A percentile compares a stretch with the other conserved stretches of the same genome.
These are phyloP conservation scores for Apantesis nais DNA, from an alignment of 2,888 invertebrate genomes.

Conservation along the genomic window DNA sequence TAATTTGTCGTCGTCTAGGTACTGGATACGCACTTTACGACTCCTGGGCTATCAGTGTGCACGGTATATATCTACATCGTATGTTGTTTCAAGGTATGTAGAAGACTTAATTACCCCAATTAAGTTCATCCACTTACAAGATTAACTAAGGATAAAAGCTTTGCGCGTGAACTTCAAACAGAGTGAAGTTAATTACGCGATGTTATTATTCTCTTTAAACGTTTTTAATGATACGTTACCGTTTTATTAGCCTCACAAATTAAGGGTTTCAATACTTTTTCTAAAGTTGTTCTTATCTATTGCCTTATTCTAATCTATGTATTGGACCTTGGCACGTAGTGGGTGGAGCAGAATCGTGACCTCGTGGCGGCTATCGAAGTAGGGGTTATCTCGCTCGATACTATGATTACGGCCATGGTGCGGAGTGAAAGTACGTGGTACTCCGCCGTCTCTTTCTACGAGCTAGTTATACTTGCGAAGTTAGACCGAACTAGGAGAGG, in stretches of 20 bases:
- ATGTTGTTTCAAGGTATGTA: background rate
- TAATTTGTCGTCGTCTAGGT: background rate
- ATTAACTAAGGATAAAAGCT: slow-evolving; percentile 10
- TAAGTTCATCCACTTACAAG: background rate
- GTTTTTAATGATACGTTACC: background rate
- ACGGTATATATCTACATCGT: background rate
- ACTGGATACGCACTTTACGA: background rate
- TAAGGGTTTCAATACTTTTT: background rate
- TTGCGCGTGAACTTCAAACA: background rate
- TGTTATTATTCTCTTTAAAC: background rate
- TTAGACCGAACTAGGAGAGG: no score
- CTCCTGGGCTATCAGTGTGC: background rate
- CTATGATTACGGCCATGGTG: no score
- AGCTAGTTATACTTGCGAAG: no score
- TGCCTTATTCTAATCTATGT: no score
- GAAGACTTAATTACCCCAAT: slow-evolving; percentile 2
- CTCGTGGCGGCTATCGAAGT: no score
- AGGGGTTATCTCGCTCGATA: no score
- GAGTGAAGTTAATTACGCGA: background rate
- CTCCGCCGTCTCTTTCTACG: no score
- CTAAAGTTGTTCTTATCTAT: background rate
- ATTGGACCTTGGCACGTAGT: no score
- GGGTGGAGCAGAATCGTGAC: no score
- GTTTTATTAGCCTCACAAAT: background rate
- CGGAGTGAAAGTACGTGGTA: no score